Evolutionary conservation across 2,797 vertebrate genomes (phyloP).

Genomic region (Scomberomorus guttatus): DNA sequence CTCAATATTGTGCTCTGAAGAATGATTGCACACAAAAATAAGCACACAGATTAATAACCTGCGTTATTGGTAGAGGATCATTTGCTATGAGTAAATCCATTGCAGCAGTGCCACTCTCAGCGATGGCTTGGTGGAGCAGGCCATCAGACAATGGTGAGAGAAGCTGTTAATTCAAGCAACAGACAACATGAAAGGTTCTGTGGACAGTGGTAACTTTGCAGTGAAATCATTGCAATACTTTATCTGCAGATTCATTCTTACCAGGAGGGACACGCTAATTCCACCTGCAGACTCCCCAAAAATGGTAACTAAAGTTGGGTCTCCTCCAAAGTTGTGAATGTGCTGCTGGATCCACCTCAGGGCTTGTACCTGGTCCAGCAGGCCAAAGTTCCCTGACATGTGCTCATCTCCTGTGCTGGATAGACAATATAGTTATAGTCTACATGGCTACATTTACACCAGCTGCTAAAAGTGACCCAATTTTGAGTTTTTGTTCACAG

Average conservation of each 20-base stretch:
- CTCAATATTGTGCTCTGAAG: neutral
- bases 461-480: neutral
- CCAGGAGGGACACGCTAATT: slow-evolving; percentile 81
- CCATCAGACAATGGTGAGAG: slow-evolving; percentile 83
- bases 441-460: neutral
- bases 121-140: slow-evolving; percentile 81
- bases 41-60: slow-evolving; percentile 60
- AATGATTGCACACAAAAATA: slow-evolving; percentile 1
- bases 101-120: slow-evolving; percentile 84
- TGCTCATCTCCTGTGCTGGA: slow-evolving; percentile 83
- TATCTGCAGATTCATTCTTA: slow-evolving; percentile 42
- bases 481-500: neutral
- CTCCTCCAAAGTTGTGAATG: slow-evolving; percentile 85
- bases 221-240: neutral
- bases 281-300: slow-evolving; percentile 88
- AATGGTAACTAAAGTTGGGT: slow-evolving; percentile 83
- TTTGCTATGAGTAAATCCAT: neutral
- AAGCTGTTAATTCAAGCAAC: slow-evolving; percentile 68
- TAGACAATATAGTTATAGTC: slow-evolving; percentile 15
- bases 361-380: slow-evolving; percentile 85
- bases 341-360: slow-evolving; percentile 86
- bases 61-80: slow-evolving; percentile 50
- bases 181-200: neutral
- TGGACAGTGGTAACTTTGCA: neutral
- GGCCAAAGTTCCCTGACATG: slow-evolving; percentile 81